Base-by-base conservation (phyloP, 2,888 invertebrate genomes). In the Drosophila pseudotakahashii region DNA sequence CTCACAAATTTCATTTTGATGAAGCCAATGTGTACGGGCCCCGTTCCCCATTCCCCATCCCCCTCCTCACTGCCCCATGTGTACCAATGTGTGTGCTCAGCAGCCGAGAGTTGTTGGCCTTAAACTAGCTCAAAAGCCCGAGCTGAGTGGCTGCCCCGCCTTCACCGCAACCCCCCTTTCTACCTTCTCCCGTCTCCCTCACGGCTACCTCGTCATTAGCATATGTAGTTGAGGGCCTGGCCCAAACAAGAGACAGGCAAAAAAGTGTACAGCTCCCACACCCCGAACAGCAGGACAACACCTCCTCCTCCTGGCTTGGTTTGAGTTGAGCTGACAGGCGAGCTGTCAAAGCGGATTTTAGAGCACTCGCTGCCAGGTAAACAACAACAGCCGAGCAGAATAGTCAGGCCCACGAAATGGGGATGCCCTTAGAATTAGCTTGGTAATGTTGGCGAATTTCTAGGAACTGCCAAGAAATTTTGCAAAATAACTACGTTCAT, bases 311-410 rank as follows among this genome's bases (percentile, higher is more conserved):
- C 23, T n/a, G 41, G 52, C 59, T 44, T 16, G 53, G 76, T 69
- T 73, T 61, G 84, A 76, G 73, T 69, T 78, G 72, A 81, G 77
- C 80, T 80, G 82, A 84, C 84, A 84, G 74, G 69, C 79, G 81
- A 83, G 82, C 82, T 83, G 84, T 83, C 82, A 84, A 83, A 83
- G 84, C 84, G 84, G 82, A 84, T 84, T 84, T 83, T 79, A 75
- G 80, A 82, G 79, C 79, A 81, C 82, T 82, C 77, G 78, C 72
- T 80, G 80, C 75, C 72, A 66, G 80, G 77, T 80, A 82, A 82
- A 84, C 82, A 80, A 84, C 77, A 78, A 77, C 69, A 76, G 61
- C 50, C 64, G 68, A 74, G 54, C 69, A 61, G 5, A 67, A 48
- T 63, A 67, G 47, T 14, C 50, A 37, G 26, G 57, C 47, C 7